Base-by-base conservation (phyloP, 92 coral and sea anemone genomes). In the Epizoanthus rinbou region DNA sequence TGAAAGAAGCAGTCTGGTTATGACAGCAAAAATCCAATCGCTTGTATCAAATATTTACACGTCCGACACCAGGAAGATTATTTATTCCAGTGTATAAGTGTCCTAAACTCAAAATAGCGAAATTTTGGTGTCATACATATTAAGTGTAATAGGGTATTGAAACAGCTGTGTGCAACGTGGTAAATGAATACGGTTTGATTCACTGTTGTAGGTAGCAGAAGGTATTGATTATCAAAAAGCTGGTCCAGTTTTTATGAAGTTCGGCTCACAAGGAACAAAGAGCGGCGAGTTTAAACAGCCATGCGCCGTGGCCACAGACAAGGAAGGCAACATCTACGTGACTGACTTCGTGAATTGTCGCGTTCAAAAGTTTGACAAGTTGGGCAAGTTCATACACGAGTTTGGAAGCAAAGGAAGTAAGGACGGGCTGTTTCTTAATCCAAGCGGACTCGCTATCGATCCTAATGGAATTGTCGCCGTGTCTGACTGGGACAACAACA, bases 361-460 rank as follows among this genome's bases (percentile, higher is more conserved):
- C 1, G 88, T 93, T 45, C 97, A 93, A 69, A 91, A 93, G 84
- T 93, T 93, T 69, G 94, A 93, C 72, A 90, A 75, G 39, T 87
- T 93, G 78, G 97, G 97, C 81, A 93, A 93, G 69, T 94, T 91
- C 60, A 53, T 82, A 3, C 86, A 84, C 18, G 97, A 91, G 39
- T 91, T 95, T 52, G 98, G 98, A 53, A 31, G 91, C 21, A 92
- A 92, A 24, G 98, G 98, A 15, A 86, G 86, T 50, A 90, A 87
- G 58, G 93, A 89, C 59, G 98, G 98, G 45, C 98, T 90, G 91
- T 95, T 95, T 22, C 92, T 91, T 80, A 94, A 92, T 68, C 98
- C 98, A 21, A 93, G 95, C 52, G 98, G 98, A 7, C 87, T 95
- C 45, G 87, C 91, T 54, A 87, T 94, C 79, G 98, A 91, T 39